Percentiles rank a stretch among this genome's conserved stretches.
Evolutionary conservation across 2,797 vertebrate species (phyloP).

Genomic region (Lepus oiostolus): DNA sequence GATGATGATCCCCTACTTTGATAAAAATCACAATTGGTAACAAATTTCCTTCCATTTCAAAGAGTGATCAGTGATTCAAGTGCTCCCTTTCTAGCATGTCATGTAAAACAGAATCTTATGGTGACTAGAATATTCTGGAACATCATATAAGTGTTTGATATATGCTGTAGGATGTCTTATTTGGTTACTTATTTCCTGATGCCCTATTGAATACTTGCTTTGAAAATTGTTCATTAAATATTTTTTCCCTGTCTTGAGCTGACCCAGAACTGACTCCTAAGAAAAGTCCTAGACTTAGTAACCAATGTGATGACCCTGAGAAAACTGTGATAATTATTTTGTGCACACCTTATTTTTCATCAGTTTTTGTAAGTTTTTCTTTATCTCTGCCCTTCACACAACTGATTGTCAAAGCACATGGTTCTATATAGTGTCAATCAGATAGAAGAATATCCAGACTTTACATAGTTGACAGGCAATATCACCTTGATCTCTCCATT

Average conservation of each 20-base stretch:
- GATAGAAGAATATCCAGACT: neutral
- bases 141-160: neutral
- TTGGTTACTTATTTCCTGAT: neutral
- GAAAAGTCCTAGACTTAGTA: neutral
- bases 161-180: neutral
- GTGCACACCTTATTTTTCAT: neutral
- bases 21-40: neutral
- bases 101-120: neutral
- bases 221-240: neutral
- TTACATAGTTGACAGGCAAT: neutral
- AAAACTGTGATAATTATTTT: neutral
- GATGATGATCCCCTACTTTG: neutral
- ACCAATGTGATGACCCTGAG: neutral
- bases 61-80: neutral
- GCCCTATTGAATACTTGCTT: neutral
- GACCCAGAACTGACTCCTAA: neutral
- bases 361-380: neutral
- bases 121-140: neutral
- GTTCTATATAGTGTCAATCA: neutral
- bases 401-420: neutral
- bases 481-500: neutral
- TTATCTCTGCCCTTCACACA: neutral
- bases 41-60: neutral
- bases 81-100: neutral
- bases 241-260: neutral